Base-by-base conservation (phyloP, 2,888 invertebrate genomes). In the Andrena camellia region DNA sequence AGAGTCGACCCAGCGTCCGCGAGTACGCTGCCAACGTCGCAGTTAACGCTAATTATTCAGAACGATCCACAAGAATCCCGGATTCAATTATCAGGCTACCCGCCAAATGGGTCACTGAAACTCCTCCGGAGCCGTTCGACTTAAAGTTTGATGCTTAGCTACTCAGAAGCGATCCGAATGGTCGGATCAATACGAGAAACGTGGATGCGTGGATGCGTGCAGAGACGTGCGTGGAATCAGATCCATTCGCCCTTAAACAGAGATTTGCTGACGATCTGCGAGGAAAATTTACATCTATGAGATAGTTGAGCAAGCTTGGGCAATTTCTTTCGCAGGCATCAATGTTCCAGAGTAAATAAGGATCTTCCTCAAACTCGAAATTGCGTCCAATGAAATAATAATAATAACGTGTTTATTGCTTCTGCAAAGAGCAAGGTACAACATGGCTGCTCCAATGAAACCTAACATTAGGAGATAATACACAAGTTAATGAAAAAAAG, bases 21-120 rank as follows among this genome's bases (percentile, higher is more conserved):
- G 20, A 60, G 62, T 48, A 48, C 70, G 33, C 26, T 20, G 52
- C n/a, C 17, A 33, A 52, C 52, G 33, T 50, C 50, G 63, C 35
- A 68, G 67, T 81, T 81, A 72, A 68, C 71, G 79, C 67, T 73
- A 81, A 81, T 78, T 81, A 79, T 79, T 78, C 78, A 63, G 67
- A 68, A 78, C 63, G 75, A 75, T 54, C 66, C 70, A 50, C 81
- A 80, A 80, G 80, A 82, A 75, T 76, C 57, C 62, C 52, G 67
- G 54, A 82, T 80, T 80, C 81, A 82, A 82, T 82, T 82, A 82
- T 76, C 67, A 75, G 50, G 63, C 60, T 33, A 31, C 54, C 75
- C 20, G 71, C 26, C 31, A 35, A 75, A 82, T 71, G 35, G 75
- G 57, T 71, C 52, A 66, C 66, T 35, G 70, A 68, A 67, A 80